phyloP scores from a whole-genome alignment of 2,797 vertebrate genomes.

The Paguma larvata region DNA sequence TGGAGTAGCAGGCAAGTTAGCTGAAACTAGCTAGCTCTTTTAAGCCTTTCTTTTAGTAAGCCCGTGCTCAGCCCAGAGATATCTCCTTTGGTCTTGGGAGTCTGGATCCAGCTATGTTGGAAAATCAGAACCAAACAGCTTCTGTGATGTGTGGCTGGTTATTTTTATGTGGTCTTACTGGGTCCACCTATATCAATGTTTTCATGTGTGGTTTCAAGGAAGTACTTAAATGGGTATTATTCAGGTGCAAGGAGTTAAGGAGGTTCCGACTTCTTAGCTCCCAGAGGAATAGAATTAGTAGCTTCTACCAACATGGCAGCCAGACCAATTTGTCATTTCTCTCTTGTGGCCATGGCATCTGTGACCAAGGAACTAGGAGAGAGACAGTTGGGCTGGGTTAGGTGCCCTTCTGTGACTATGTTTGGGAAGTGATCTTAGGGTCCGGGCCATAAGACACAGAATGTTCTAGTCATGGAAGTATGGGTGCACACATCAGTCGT shows the following conservation, averaged over 20 bases:
- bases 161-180: neutral
- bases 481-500: neutral
- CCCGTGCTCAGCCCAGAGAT: neutral
- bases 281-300: neutral
- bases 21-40: neutral
- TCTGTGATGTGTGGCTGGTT: neutral
- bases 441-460: neutral
- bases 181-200: neutral
- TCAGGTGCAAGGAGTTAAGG: neutral
- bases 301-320: neutral
- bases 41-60: neutral
- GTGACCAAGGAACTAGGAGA: neutral
- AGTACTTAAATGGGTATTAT: neutral
- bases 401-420: neutral
- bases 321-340: neutral
- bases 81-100: neutral
- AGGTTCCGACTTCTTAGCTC: conserved; percentile 6
- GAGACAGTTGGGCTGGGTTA: neutral
- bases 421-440: neutral
- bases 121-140: neutral
- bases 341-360: neutral
- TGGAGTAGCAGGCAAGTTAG: neutral
- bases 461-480: neutral
- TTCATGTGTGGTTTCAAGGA: neutral
- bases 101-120: neutral